phyloP scores from a whole-genome alignment of 2,113 vertebrate species.

The Pangasianodon hypophthalmus region DNA sequence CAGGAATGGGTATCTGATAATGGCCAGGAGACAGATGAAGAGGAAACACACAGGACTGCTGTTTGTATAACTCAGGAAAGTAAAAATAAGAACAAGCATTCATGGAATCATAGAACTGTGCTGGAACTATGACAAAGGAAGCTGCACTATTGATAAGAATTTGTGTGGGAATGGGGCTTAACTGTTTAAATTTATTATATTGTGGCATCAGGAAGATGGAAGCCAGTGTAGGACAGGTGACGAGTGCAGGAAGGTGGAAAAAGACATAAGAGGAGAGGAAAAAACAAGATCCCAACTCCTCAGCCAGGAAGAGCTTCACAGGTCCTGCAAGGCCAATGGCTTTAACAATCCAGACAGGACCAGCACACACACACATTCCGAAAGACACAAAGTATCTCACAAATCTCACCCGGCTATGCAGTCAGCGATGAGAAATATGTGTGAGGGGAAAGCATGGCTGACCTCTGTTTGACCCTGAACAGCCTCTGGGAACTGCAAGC shows the following conservation, averaged over 20 bases:
- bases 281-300: constrained; percentile 15
- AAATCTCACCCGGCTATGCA: constrained; percentile 46
- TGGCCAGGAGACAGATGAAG: not conserved
- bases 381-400: constrained; percentile 33
- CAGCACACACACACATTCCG: constrained; percentile 17
- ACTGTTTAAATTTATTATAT: not conserved
- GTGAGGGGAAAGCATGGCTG: constrained; percentile 28
- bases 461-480: constrained; percentile 43
- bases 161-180: not conserved
- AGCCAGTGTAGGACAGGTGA: not conserved
- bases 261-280: constrained; percentile 17
- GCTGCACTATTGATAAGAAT: not conserved
- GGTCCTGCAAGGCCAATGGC: constrained; percentile 9
- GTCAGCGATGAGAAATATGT: constrained; percentile 49
- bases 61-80: not conserved
- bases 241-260: not conserved
- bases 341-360: constrained; percentile 8
- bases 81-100: not conserved
- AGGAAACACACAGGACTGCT: not conserved
- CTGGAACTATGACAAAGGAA: not conserved
- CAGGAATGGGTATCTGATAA: not conserved
- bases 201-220: not conserved
- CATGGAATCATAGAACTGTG: not conserved
- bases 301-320: constrained; percentile 17
- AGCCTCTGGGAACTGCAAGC: constrained; percentile 34